phyloP scores from a whole-genome alignment of 2,797 vertebrate genomes.

The Dipus sagitta region DNA sequence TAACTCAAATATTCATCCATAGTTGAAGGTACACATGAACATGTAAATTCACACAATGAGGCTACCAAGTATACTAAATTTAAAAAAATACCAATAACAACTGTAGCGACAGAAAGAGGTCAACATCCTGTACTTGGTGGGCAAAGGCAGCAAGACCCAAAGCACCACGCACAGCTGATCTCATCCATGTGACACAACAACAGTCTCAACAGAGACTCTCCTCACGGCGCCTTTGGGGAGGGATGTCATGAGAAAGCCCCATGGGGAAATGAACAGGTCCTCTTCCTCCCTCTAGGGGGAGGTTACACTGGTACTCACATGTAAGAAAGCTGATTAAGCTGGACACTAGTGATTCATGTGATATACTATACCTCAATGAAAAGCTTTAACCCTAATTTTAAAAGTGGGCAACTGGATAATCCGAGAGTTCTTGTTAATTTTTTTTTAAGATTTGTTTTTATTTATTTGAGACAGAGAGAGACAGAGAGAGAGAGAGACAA shows the following conservation, averaged over 20 bases:
- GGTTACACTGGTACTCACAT: neutral
- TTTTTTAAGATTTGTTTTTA: too few species aligned
- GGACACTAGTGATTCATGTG: fast-evolving
- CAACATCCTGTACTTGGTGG: too few species aligned
- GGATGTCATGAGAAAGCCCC: too few species aligned
- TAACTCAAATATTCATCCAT: neutral
- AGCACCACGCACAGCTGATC: fast-evolving
- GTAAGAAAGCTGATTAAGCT: fast-evolving
- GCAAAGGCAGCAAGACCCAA: neutral
- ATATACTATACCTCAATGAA: fast-evolving
- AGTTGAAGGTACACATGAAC: fast-evolving
- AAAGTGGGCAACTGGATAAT: neutral
- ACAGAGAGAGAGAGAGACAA: too few species aligned
- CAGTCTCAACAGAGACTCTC: neutral
- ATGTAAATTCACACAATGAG: fast-evolving
- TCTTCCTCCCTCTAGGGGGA: neutral
- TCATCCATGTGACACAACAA: neutral
- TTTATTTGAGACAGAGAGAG: too few species aligned
- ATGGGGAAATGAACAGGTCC: neutral
- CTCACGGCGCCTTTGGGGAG: neutral
- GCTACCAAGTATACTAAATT: fast-evolving
- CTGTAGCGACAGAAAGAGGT: fast-evolving
- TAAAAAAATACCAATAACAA: fast-evolving
- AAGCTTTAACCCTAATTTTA: neutral
- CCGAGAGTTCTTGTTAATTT: neutral